Evolutionary conservation across 1,140 invertebrate species (phyloP), one percentile per base, ranked within the genome.

Genomic region (Notospermus geniculatus): DNA sequence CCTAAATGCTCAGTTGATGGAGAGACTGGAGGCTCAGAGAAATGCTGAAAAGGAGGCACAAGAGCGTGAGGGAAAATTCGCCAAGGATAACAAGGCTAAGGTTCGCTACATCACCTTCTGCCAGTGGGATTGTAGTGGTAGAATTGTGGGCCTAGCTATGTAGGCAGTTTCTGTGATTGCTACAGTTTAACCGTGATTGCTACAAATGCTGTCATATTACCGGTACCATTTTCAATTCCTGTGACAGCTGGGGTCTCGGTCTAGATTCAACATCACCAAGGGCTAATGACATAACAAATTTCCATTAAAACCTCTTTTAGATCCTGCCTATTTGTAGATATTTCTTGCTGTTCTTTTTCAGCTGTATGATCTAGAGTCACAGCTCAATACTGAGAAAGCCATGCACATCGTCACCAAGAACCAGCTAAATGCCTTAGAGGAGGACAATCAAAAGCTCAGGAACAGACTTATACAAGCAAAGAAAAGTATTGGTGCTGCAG

Each of bases 371-470:
- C 46, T 71, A 2, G 69, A 75, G 53, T 65, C 69, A 5, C 68
- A 75, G 53, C 59, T 78, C 11, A 73, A 66, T 45, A 75, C 72
- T 9, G 76, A 78, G 64, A 64, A 63, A 52, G 72, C 76, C 0
- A 46, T 78, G 27, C 76, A 78, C 58, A 61, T 68, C 43, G 72
- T 78, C 43, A 77, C 76, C 11, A 66, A 67, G 50, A 69, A 64
- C 7, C 72, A 73, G 17, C 63, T 77, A 28, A 64, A 69, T 56
- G 67, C 71, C 7, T 56, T 74, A 15, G 76, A 78, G 53, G 74
- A 78, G 27, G 76, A 78, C 55, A 71, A 67, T 58, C 27, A 66
- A 27, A 59, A 72, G 28, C 62, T 78, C 7, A 62, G 74, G n/a
- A 66, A 73, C 23, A 4, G 32, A 36, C 70, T 71, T 53, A 59